Evolutionary conservation across 1,140 invertebrate genomes (phyloP), one percentile per base, ranked within the genome.

Genomic region (Lepidurus packardi): DNA sequence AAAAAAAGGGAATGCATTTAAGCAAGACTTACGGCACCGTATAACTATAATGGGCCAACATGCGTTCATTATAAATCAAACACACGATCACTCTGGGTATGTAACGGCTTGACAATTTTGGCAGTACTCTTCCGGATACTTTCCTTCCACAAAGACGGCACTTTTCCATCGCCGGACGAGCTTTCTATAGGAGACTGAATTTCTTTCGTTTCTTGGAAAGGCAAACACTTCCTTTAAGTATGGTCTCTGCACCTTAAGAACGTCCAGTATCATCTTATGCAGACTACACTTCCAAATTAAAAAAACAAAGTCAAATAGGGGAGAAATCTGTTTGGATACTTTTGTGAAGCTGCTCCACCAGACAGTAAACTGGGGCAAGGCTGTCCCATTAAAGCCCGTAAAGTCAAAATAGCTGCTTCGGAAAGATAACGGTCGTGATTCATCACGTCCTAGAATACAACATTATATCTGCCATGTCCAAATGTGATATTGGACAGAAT

Each of bases 201-300:
- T 65, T 7, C 13, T 5, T 65, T 21, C 53, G 21, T 65, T 13
- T 45, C 88, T 83, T 94, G 92, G 80, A 91, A 90, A 79, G 90
- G 88, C 82, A 94, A 91, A 83, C 93, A 95, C 3, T 91, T 91
- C 96, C 96, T n/a, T n/a, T n/a, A n/a, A 98, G 83, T 92, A 90
- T 1, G 87, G 86, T 82, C 89, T 90, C 77, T 94, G 91, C 8
- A 88, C 88, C 84, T 91, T 94, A 79, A 93, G 93, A 78, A 91
- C 90, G 85, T 94, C 95, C 79, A 93, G 86, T 79, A 96, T 93
- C 6, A 21, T 16, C 9, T 9, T 65, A 16, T 16, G 53, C 21
- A 65, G 2, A 7, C 53, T 65, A 65, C 16, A 9, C 16, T 47
- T 11, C 16, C 16, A 47, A 47, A 47, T 11, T n/a, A 47, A 47